Base-by-base conservation (phyloP, 2,797 vertebrate genomes). In the Periophthalmus magnuspinnatus region DNA sequence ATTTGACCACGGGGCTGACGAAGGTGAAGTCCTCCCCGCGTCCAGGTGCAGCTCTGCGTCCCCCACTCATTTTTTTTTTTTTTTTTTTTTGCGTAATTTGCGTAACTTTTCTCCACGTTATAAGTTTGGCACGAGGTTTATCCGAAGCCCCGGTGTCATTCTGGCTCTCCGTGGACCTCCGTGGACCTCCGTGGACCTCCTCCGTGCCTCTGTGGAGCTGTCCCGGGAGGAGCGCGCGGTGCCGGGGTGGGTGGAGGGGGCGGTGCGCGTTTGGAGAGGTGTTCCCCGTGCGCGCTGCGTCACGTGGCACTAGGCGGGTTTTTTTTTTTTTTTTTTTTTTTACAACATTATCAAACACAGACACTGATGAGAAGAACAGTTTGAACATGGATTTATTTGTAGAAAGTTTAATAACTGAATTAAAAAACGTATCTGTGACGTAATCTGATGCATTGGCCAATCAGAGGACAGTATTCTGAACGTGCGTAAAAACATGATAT, bases 1-100 rank as follows among this genome's bases (percentile, higher is more conserved):
- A 97, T 81, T 98, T 97, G 67, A 96, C 94, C 71, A 93, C 78
- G 0, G 93, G 94, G 45, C 91, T 97, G 81, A 97, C 93, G 79
- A 94, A 95, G 4, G 91, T 91, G 86, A 92, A 96, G 45, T 94
- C 92, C 19, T 94, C 87, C 45, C 84, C 87, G 6, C 22, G 36
- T 13, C 72, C 71, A 77, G 78, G 21, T 71, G 78, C 72, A 38
- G 52, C 83, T 38, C 78, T 77, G 78, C 81, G 81, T 82, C 85
- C 77, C 78, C 77, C 80, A 58, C 82, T 84, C 94, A 95, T 95
- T 22, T n/a, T n/a, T n/a, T n/a, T n/a, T n/a, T n/a, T n/a, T n/a
- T n/a, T n/a, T n/a, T n/a, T n/a, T n/a, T n/a, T 10, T 55, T 1
- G 50, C n/a, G n/a, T 13, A 21, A 11, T 21, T 10, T 16, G 32